A percentile compares a stretch with the other conserved stretches of the same genome.
These are phyloP conservation scores for Xenotilapia longispinis DNA, from an alignment of 2,113 vertebrate genomes.

Conservation along the genomic window DNA sequence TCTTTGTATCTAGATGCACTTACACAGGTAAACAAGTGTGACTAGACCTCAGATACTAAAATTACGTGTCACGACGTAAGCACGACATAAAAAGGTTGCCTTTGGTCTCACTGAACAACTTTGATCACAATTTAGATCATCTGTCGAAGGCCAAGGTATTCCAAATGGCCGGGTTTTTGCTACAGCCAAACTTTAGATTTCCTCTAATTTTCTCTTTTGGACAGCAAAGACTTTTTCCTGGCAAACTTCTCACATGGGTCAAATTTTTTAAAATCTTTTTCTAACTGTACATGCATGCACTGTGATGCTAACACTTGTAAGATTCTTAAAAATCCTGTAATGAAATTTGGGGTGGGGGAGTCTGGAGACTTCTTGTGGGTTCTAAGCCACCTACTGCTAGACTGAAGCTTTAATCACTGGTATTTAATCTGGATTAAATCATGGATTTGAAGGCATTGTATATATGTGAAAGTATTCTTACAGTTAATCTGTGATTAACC, in stretches of 20 bases:
- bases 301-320: neutral
- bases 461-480: neutral
- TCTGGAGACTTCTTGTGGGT: neutral
- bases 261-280: neutral
- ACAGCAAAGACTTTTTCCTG: neutral
- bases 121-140: neutral
- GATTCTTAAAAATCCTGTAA: neutral
- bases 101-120: neutral
- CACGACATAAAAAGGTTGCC: neutral
- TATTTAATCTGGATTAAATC: neutral
- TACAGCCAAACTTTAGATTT: neutral
- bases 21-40: neutral
- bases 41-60: neutral
- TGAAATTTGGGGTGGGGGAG: neutral
- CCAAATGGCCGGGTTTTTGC: neutral
- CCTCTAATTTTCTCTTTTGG: neutral
- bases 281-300: neutral
- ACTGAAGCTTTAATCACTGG: neutral
- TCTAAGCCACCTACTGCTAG: neutral
- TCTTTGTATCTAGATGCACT: neutral
- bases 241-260: neutral
- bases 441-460: neutral
- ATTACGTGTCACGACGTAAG: neutral
- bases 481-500: neutral
- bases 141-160: neutral